These are phyloP conservation scores for Pollenia angustigena DNA, from an alignment of 2,888 invertebrate genomes.

Conservation along the genomic window DNA sequence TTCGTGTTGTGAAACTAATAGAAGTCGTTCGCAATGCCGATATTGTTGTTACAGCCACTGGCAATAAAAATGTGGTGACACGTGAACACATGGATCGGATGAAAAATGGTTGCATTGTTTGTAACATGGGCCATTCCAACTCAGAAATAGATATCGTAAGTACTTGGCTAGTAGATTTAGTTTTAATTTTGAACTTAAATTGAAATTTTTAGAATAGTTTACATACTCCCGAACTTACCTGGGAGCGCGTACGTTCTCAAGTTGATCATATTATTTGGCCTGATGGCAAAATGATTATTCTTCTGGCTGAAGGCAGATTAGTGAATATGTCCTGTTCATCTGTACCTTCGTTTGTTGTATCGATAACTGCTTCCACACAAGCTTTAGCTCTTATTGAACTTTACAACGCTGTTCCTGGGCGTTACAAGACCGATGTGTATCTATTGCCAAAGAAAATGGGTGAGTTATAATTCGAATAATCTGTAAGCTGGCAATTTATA, in stretches of 20 bases:
- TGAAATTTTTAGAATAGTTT: conserved; percentile 89
- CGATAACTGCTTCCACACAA: conserved; percentile 98
- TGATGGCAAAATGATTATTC: conserved; percentile 95
- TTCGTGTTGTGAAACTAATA: conserved; percentile 94
- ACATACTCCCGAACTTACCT: conserved; percentile 96
- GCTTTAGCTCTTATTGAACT: conserved; percentile 98
- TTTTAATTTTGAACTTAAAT: not conserved
- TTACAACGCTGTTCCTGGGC: conserved; percentile 96
- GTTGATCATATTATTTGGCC: conserved; percentile 99
- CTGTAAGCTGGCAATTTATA: not conserved
- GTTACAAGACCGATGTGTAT: conserved; percentile 99
- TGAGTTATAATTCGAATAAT: conserved; percentile 80
- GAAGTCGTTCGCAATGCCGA: conserved; percentile 96
- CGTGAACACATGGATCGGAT: conserved; percentile 97
- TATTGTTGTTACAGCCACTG: conserved; percentile 97
- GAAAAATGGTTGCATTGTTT: conserved; percentile 97
- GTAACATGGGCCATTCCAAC: conserved; percentile 98
- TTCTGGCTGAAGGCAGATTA: conserved; percentile 96
- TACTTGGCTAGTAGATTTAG: conserved; percentile 68
- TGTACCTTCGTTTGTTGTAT: conserved; percentile 98
- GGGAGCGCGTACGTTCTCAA: conserved; percentile 98
- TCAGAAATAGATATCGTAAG: conserved; percentile 96
- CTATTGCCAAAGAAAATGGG: conserved; percentile 99
- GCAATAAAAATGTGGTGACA: conserved; percentile 97
- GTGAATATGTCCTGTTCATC: conserved; percentile 98